Conservation (phyloP, 2,797 vertebrate genomes). For the Scarus forsteni region DNA sequence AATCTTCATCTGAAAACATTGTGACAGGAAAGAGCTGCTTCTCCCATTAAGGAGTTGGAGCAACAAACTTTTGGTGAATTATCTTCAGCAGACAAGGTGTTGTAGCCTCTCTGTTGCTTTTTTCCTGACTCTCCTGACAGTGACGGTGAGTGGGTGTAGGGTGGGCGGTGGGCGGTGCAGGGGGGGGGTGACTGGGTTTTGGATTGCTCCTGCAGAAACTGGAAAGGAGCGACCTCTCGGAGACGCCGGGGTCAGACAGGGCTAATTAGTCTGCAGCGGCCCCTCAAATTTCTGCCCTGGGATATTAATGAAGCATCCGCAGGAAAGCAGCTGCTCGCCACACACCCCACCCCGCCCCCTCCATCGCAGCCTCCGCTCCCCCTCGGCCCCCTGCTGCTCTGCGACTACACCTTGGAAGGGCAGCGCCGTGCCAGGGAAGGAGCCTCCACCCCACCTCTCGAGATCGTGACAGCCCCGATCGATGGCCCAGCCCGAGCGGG, state of each 20-base stretch:
- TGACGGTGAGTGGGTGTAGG: constrained; percentile 38
- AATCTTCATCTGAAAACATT: too few relatives aligned
- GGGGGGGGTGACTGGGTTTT: constrained; percentile 57
- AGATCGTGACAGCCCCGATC: constrained; percentile 73
- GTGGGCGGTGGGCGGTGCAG: constrained; percentile 21
- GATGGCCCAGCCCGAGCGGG: constrained; percentile 63
- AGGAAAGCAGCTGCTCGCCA: constrained; percentile 80
- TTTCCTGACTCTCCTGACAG: constrained; percentile 31
- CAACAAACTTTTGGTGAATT: constrained; percentile 9
- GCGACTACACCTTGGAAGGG: constrained; percentile 63
- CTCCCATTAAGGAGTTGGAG: not conserved
- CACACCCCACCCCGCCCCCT: constrained; percentile 19
- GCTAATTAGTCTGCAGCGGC: constrained; percentile 84
- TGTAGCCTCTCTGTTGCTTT: constrained; percentile 27
- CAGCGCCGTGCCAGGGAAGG: constrained; percentile 61
- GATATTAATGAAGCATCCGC: constrained; percentile 85
- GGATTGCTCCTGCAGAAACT: constrained; percentile 62
- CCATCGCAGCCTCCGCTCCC: constrained; percentile 52
- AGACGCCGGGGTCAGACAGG: constrained; percentile 79
- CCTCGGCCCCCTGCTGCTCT: constrained; percentile 48
- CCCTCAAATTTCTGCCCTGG: constrained; percentile 82
- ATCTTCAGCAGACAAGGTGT: not conserved
- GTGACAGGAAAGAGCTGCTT: too few relatives aligned
- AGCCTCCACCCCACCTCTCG: constrained; percentile 50
- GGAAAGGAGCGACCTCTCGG: constrained; percentile 72